Percentiles rank a stretch among this genome's conserved stretches.
Conservation (phyloP, 1,140 invertebrate species). For the Hycleus cichorii region DNA sequence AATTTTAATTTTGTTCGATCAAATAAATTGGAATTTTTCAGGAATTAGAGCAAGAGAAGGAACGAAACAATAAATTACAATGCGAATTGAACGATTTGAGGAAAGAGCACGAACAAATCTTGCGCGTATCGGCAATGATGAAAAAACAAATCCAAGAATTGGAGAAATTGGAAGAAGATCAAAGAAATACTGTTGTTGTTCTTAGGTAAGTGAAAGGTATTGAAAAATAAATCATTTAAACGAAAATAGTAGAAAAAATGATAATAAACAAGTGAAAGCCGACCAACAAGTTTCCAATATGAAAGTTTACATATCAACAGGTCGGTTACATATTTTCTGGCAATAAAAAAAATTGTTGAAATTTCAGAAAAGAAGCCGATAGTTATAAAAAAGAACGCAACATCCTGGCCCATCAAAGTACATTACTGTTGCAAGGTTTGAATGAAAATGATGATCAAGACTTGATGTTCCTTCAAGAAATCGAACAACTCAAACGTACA, state of each 20-base stretch:
- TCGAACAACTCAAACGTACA: slow-evolving; percentile 52
- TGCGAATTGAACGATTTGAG: slow-evolving; percentile 48
- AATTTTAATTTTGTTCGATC: slow-evolving; percentile 1
- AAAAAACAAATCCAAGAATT: slow-evolving; percentile 54
- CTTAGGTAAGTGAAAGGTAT: slow-evolving; percentile 30
- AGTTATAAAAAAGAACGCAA: slow-evolving; percentile 56
- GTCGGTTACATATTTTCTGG: not conserved
- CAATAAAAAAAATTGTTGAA: not conserved
- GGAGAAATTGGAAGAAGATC: slow-evolving; percentile 52
- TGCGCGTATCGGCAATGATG: slow-evolving; percentile 54
- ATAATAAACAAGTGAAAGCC: too few species aligned
- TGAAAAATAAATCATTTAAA: not conserved
- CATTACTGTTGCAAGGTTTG: slow-evolving; percentile 55
- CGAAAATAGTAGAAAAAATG: not conserved
- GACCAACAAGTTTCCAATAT: too few species aligned
- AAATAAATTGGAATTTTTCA: slow-evolving; percentile 19
- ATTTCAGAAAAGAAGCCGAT: slow-evolving; percentile 45
- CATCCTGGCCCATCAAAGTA: slow-evolving; percentile 57
- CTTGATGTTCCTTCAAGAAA: slow-evolving; percentile 50
- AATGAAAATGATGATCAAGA: slow-evolving; percentile 44
- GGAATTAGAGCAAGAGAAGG: slow-evolving; percentile 51
- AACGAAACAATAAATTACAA: slow-evolving; percentile 42
- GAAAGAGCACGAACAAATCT: slow-evolving; percentile 51
- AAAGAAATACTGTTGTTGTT: slow-evolving; percentile 50
- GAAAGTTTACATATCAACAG: not conserved